phyloP scores from a whole-genome alignment of 2,888 invertebrate genomes.

The Rambutsinella grinnellia region DNA sequence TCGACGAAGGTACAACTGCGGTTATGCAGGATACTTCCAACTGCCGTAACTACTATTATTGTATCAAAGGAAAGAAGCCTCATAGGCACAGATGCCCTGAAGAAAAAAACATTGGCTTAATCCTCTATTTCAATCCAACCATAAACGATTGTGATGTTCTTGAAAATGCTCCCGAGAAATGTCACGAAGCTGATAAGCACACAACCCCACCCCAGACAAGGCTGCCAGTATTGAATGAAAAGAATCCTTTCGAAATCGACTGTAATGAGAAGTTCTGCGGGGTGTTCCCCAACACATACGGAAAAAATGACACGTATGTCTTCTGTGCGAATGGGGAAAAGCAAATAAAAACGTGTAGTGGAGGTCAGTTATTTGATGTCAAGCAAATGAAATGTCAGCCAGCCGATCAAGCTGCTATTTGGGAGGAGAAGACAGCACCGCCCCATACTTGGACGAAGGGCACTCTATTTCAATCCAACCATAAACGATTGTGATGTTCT shows the following conservation, averaged over 20 bases:
- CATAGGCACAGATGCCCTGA: constrained; percentile 1
- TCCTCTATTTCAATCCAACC: constrained; percentile 20
- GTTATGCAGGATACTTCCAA: constrained; percentile 18
- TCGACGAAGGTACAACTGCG: too few species aligned
- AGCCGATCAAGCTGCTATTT: constrained; percentile 36
- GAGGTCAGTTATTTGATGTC: constrained; percentile 54
- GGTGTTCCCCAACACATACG: constrained; percentile 52
- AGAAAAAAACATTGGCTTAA: too few species aligned
- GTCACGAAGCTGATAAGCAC: constrained; percentile 9
- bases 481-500: too few species aligned
- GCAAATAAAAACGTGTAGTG: constrained; percentile 46
- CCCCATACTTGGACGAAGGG: neutral
- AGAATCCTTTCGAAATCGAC: constrained; percentile 64
- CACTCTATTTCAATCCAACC: too few species aligned
- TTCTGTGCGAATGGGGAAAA: constrained; percentile 36
- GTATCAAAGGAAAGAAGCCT: constrained; percentile 2
- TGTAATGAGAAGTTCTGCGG: constrained; percentile 45
- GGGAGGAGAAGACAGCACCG: constrained; percentile 37
- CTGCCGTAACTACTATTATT: constrained; percentile 27
- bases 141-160: constrained; percentile 9
- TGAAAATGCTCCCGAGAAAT: constrained; percentile 7
- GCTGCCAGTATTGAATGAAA: constrained; percentile 24
- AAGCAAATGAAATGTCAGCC: constrained; percentile 46
- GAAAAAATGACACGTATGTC: constrained; percentile 38
- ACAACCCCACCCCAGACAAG: too few species aligned